Conservation (phyloP, 2,797 vertebrate species). For the Pteropus rufus region DNA sequence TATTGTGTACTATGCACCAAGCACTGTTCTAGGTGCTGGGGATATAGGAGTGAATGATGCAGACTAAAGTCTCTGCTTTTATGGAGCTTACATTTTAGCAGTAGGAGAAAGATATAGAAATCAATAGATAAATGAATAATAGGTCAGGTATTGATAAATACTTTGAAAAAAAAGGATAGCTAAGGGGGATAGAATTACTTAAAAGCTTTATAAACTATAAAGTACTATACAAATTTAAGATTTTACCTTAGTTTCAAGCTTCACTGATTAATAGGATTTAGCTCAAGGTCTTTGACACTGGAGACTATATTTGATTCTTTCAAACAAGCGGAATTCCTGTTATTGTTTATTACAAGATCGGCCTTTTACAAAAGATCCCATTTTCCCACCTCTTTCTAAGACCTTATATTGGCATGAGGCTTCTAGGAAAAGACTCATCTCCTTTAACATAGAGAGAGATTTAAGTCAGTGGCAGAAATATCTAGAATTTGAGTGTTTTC, state of each 20-base stretch:
- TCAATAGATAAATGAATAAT: neutral
- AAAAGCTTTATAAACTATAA: constrained; percentile 9
- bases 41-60: neutral
- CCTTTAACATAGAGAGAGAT: neutral
- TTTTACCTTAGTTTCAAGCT: neutral
- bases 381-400: neutral
- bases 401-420: neutral
- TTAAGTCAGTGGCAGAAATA: neutral
- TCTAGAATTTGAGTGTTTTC: neutral
- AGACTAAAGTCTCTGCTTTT: neutral
- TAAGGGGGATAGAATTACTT: neutral
- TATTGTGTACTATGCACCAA: neutral
- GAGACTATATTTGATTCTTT: neutral
- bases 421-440: neutral
- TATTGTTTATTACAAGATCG: neutral
- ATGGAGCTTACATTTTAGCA: neutral
- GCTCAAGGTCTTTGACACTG: neutral
- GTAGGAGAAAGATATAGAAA: neutral
- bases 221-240: neutral
- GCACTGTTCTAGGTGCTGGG: neutral
- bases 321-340: neutral
- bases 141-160: neutral
- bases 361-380: neutral
- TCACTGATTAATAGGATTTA: constrained; percentile 23
- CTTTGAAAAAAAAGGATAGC: neutral